These are phyloP conservation scores for Notoglanidium macrostoma DNA, from an alignment of 2,797 vertebrate species.

Conservation along the genomic window DNA sequence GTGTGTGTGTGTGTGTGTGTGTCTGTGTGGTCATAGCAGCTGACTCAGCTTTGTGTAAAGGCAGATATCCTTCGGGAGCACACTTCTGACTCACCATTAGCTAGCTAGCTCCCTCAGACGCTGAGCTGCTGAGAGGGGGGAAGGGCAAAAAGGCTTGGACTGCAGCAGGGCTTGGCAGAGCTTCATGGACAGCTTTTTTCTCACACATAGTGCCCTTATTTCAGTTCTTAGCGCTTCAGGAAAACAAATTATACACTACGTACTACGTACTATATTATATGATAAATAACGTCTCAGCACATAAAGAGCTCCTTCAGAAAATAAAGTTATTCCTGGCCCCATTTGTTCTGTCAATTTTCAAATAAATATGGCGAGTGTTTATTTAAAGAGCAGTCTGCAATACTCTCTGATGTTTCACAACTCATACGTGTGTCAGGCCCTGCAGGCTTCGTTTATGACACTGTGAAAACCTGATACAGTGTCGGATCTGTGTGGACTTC, in stretches of 20 bases:
- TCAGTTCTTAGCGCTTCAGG: neutral
- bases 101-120: slow-evolving; percentile 2
- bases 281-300: neutral
- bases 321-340: neutral
- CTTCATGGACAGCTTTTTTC: neutral
- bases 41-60: slow-evolving; percentile 36
- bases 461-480: slow-evolving; percentile 23
- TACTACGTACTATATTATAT: no score
- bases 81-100: slow-evolving; percentile 28
- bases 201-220: neutral
- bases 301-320: neutral
- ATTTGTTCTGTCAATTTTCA: neutral
- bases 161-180: slow-evolving; percentile 14
- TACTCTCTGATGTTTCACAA: neutral
- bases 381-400: neutral
- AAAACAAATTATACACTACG: neutral
- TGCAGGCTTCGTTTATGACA: neutral
- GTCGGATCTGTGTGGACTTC: slow-evolving; percentile 12
- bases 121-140: slow-evolving; percentile 2
- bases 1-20: slow-evolving; percentile 17
- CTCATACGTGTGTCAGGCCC: no score
- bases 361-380: neutral
- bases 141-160: slow-evolving; percentile 3
- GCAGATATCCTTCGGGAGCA: slow-evolving; percentile 28
- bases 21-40: slow-evolving; percentile 32